phyloP scores from a whole-genome alignment of 2,888 invertebrate genomes.

The Acleris literana region DNA sequence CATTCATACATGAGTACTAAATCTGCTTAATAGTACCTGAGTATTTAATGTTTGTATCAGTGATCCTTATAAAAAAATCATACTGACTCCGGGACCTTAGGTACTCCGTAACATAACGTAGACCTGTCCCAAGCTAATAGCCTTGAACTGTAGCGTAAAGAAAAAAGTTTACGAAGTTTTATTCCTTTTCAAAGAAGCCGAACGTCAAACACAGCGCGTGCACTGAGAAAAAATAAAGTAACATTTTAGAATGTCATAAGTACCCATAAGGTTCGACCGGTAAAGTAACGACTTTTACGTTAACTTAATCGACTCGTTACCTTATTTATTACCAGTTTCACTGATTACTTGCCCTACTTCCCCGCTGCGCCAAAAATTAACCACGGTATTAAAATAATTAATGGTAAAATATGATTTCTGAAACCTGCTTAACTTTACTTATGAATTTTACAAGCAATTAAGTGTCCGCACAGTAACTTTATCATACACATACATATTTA shows the following conservation, averaged over 20 bases:
- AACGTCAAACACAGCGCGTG: too few relatives aligned
- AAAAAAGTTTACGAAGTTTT: too few relatives aligned
- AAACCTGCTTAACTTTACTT: background rate
- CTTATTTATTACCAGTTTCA: conserved; percentile 5
- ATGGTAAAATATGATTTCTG: background rate
- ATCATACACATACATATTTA: background rate
- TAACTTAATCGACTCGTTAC: background rate
- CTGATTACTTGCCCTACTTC: conserved; percentile 1
- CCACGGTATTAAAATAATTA: conserved; percentile 8
- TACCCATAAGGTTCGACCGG: background rate
- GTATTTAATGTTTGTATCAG: too few relatives aligned
- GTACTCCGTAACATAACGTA: too few relatives aligned
- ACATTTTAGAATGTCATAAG: background rate
- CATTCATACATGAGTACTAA: too few relatives aligned
- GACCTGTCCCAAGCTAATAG: too few relatives aligned
- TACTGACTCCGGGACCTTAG: too few relatives aligned
- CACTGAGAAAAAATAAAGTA: background rate
- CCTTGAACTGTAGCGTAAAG: too few relatives aligned
- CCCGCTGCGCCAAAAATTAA: background rate
- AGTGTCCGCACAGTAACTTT: background rate
- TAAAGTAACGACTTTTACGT: conserved; percentile 7
- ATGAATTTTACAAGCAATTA: background rate
- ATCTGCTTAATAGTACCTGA: too few relatives aligned
- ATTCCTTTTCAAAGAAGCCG: too few relatives aligned
- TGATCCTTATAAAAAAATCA: too few relatives aligned